Percentiles rank a stretch among this genome's conserved stretches.
Evolutionary conservation across 2,113 vertebrate genomes (phyloP).

Genomic region (Perca schrenkii): DNA sequence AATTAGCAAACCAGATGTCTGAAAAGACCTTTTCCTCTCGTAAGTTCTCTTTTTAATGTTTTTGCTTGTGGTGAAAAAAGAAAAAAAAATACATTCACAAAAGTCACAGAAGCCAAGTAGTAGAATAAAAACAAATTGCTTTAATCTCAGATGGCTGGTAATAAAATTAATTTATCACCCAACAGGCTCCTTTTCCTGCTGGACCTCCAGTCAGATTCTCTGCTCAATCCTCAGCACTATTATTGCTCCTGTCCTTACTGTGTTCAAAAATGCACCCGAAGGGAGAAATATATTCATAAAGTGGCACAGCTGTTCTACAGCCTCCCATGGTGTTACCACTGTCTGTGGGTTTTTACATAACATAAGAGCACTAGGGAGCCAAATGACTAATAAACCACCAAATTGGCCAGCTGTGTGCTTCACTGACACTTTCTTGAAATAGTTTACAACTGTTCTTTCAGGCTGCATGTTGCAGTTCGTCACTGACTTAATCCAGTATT

Average conservation of each 20-base stretch:
- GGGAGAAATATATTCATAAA: conserved; percentile 32
- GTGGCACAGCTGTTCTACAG: conserved; percentile 35
- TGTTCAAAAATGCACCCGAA: conserved; percentile 44
- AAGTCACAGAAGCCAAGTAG: conserved; percentile 22
- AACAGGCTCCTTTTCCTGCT: conserved; percentile 19
- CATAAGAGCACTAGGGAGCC: conserved; percentile 19
- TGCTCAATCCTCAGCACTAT: conserved; percentile 32
- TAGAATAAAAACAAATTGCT: conserved; percentile 40
- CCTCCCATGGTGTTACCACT: conserved; percentile 18
- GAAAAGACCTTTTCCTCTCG: background rate
- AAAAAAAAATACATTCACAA: conserved; percentile 20
- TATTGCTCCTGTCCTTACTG: conserved; percentile 35
- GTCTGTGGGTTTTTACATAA: conserved; percentile 24
- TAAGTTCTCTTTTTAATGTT: background rate
- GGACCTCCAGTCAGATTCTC: conserved; percentile 32
- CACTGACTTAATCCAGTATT: background rate
- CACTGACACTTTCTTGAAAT: conserved; percentile 28
- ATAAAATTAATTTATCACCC: conserved; percentile 54
- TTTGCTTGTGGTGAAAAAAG: background rate
- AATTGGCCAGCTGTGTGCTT: conserved; percentile 13
- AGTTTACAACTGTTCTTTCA: conserved; percentile 1
- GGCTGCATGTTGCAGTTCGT: background rate
- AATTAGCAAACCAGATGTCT: background rate
- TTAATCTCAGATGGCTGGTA: conserved; percentile 37
- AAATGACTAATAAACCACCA: conserved; percentile 44